phyloP scores from a whole-genome alignment of 2,888 invertebrate species.

The Agrochola lychnidis region DNA sequence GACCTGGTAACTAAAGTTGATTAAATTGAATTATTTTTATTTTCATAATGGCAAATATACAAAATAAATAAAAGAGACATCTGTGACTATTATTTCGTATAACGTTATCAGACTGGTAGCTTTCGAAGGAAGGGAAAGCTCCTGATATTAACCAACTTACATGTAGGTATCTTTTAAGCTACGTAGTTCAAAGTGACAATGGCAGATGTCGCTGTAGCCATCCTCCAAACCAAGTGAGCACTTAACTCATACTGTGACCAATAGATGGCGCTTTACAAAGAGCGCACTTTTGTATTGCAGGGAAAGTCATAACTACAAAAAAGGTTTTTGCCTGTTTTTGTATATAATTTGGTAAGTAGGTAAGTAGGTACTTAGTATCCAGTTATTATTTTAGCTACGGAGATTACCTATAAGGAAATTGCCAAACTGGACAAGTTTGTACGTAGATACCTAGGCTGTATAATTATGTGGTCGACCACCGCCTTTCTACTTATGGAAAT shows the following conservation, averaged over 20 bases:
- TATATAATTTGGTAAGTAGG: background rate
- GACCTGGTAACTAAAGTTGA: background rate
- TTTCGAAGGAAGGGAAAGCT: conserved; percentile 25
- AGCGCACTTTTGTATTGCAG: background rate
- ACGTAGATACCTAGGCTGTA: background rate
- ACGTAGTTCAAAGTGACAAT: conserved; percentile 39
- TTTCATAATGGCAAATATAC: background rate
- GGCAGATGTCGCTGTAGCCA: conserved; percentile 62
- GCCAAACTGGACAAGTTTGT: background rate
- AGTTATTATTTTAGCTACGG: background rate
- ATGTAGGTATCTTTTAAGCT: background rate
- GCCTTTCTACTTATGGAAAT: background rate
- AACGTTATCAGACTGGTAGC: background rate
- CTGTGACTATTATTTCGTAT: conserved; percentile 7
- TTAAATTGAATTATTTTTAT: background rate
- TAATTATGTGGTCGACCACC: background rate
- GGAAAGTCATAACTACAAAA: background rate
- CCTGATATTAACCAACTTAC: too few relatives aligned
- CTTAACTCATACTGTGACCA: conserved; percentile 21
- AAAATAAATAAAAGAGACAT: conserved; percentile 50
- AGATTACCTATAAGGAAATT: too few relatives aligned
- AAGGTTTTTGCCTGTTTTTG: background rate
- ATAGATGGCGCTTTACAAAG: conserved; percentile 73
- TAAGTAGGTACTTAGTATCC: background rate
- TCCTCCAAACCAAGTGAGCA: conserved; percentile 17